Evolutionary conservation across 1,140 invertebrate genomes (phyloP), one percentile per base, ranked within the genome.

Genomic region (Brachionus plicatilis): DNA sequence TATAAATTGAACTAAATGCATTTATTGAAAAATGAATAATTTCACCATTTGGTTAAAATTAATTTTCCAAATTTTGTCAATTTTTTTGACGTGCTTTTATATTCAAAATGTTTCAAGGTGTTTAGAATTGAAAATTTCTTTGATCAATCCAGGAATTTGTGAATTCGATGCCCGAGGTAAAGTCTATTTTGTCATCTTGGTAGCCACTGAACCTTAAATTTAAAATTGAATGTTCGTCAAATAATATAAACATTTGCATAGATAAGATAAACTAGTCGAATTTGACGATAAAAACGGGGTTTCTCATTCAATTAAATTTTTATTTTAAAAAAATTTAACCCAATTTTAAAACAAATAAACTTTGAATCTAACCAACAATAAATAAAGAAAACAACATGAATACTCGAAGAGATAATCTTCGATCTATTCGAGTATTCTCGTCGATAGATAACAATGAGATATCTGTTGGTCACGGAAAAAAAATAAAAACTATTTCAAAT

Each of bases 301-400:
- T 14, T 68, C 27, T 68, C 66, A 68, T 33, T 14, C 66, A 68
- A 68, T 68, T 68, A 68, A 68, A 68, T 24, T 68, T 68, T 68
- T 33, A 37, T 37, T 68, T 68, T 68, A 14, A 68, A 47, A 47
- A 47, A 68, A 68, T 68, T 68, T 68, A 68, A 68, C 66, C 66
- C 33, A 68, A 68, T 68, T 68, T 68, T 29, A 68, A 68, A 68
- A 68, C 66, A 68, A 68, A 68, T 68, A 68, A 68, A 68, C 66
- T 68, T 33, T 68, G 66, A 33, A 41, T 29, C 12, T 33, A 68
- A 68, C 66, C 66, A 68, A 68, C 33, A 68, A 68, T 68, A 68
- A 41, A 68, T n/a, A 33, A 68, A 37, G 12, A 68, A 68, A 68
- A 68, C n/a, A 68, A 68, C 27, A 68, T 33, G 66, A 60, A 60